Conservation (phyloP, 1,140 invertebrate genomes). For the Drosophila malerkotliana region DNA sequence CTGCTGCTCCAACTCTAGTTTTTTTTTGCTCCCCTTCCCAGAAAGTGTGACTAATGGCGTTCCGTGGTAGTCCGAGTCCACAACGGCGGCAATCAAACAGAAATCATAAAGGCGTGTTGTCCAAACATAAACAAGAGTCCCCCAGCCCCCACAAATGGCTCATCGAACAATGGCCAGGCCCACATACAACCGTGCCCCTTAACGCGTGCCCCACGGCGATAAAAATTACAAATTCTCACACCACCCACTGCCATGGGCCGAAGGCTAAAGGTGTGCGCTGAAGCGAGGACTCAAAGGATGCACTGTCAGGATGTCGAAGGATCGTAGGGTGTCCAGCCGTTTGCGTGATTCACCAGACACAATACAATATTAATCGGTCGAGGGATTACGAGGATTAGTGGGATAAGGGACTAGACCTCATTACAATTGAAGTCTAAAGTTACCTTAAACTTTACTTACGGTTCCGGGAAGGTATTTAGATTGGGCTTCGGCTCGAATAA, state of each 20-base stretch:
- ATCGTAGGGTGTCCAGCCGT: conserved; percentile 15
- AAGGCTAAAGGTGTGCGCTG: conserved; percentile 24
- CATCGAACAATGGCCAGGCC: conserved; percentile 56
- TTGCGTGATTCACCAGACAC: conserved; percentile 54
- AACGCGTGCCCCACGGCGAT: conserved; percentile 65
- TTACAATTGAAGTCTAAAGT: conserved; percentile 23
- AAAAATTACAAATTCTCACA: conserved; percentile 71
- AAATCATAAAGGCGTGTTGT: conserved; percentile 81
- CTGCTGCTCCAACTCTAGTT: background rate
- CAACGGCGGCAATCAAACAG: conserved; percentile 73
- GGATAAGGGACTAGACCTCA: conserved; percentile 21
- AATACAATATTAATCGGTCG: conserved; percentile 50
- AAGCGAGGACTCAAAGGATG: conserved; percentile 31
- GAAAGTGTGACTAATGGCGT: conserved; percentile 77
- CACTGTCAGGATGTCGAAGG: conserved; percentile 12
- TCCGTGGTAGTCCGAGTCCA: conserved; percentile 14
- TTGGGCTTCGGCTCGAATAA: background rate
- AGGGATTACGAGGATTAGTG: conserved; percentile 36
- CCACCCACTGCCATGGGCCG: conserved; percentile 13
- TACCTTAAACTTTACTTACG: background rate
- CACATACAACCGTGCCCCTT: background rate
- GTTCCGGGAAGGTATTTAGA: conserved; percentile 12
- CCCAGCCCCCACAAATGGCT: conserved; percentile 5
- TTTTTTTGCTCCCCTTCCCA: background rate
- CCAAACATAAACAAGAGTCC: conserved; percentile 69